Base-by-base conservation (phyloP, 2,113 vertebrate genomes). In the Sterna hirundo region DNA sequence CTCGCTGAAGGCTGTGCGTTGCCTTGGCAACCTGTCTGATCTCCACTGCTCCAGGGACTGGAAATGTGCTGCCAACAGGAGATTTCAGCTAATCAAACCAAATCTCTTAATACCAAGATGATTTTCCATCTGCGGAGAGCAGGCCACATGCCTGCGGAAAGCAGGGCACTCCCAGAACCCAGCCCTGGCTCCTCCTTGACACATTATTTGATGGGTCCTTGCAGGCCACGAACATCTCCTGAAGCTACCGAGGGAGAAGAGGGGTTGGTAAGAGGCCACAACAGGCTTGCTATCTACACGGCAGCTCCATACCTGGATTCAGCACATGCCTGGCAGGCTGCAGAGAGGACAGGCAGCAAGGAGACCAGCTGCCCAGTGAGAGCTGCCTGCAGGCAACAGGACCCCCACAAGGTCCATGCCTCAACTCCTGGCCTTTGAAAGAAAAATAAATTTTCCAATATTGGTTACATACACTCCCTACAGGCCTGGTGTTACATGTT, bases 21-120 rank as follows among this genome's bases (percentile, higher is more conserved):
- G 94, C 96, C 92, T 96, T 97, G 94, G 96, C 90, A 98, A 98
- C 98, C 79, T 88, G 87, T 89, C 95, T 96, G 85, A 94, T 94
- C 95, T 95, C 94, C 83, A 86, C 72, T 97, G 96, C 97, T 93
- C 94, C 95, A 84, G 60, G 88, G 78, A 83, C 81, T 90, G 81
- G 93, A 95, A 97, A 79, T 90, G 93, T 82, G 85, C 94, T 87
- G 93, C 93, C 94, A 93, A 96, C 80, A 88, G 78, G 72, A 96
- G 68, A 96, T 79, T 95, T 91, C 30, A 96, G 93, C 90, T 94
- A 97, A 97, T 96, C 88, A 96, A 94, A 87, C 83, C 69, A 92
- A 94, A 96, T 86, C 79, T 93, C 88, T 93, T 96, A 94, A 95
- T 95, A 90, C 86, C 93, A 81, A 88, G 71, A 93, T 0, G 0